These are phyloP conservation scores for Seriola dumerili DNA, from an alignment of 2,113 vertebrate genomes.

Conservation along the genomic window DNA sequence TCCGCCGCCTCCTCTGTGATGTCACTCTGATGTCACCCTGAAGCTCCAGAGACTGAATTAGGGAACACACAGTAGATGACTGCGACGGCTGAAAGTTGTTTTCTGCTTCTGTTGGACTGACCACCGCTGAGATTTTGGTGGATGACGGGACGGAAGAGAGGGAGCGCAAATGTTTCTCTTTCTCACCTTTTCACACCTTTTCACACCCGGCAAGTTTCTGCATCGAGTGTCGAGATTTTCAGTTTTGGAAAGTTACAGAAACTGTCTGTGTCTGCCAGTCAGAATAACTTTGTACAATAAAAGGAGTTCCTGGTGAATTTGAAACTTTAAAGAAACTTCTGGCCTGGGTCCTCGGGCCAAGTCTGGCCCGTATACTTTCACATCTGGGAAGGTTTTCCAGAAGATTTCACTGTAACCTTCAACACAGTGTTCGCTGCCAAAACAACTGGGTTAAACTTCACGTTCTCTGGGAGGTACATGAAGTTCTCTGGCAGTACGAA, in stretches of 20 bases:
- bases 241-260: neutral
- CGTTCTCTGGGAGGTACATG: too few species aligned
- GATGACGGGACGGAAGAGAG: neutral
- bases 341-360: too few species aligned
- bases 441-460: too few species aligned
- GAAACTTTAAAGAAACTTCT: too few species aligned
- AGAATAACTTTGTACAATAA: neutral
- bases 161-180: neutral
- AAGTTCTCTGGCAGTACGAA: too few species aligned
- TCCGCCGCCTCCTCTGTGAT: slow-evolving; percentile 20
- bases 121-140: neutral
- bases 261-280: neutral
- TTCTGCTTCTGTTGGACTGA: neutral
- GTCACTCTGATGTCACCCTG: neutral
- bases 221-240: too few species aligned
- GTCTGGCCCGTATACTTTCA: too few species aligned
- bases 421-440: too few species aligned
- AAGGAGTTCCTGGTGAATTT: neutral
- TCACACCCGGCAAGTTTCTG: neutral
- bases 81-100: neutral
- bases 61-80: neutral
- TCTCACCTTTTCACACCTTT: neutral
- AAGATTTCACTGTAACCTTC: too few species aligned
- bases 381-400: too few species aligned
- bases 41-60: slow-evolving; percentile 5